Evolutionary conservation across 2,888 invertebrate species (phyloP).

Genomic region (Diploptera punctata): DNA sequence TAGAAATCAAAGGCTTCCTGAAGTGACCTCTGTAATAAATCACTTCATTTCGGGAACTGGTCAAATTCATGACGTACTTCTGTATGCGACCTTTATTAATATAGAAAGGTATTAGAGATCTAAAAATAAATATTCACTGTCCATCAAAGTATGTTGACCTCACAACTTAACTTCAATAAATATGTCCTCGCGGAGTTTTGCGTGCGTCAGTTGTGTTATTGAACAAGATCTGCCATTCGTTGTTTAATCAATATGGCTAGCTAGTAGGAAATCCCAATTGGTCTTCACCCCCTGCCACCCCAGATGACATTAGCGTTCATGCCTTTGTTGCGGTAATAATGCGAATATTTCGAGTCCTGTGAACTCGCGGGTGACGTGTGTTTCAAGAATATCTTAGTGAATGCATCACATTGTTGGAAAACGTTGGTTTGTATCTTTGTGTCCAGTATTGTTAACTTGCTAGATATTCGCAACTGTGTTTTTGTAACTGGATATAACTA

Average conservation of each 20-base stretch:
- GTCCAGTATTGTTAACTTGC: neutral
- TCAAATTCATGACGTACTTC: too few species aligned
- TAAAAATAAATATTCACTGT: neutral
- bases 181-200: neutral
- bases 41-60: too few species aligned
- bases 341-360: too few species aligned
- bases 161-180: constrained; percentile 1
- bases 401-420: neutral
- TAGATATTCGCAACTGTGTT: neutral
- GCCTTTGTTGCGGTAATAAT: too few species aligned
- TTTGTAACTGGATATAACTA: neutral
- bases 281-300: neutral
- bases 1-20: too few species aligned
- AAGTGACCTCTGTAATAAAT: too few species aligned
- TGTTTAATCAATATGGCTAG: neutral
- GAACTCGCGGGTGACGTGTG: too few species aligned
- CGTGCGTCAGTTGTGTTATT: neutral
- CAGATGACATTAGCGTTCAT: too few species aligned
- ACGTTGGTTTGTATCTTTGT: neutral
- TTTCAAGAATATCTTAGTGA: neutral
- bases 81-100: too few species aligned
- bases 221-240: neutral
- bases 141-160: constrained; percentile 4
- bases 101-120: too few species aligned
- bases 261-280: neutral